Conservation (phyloP, 2,113 vertebrate species). For the Ginglymostoma cirratum region DNA sequence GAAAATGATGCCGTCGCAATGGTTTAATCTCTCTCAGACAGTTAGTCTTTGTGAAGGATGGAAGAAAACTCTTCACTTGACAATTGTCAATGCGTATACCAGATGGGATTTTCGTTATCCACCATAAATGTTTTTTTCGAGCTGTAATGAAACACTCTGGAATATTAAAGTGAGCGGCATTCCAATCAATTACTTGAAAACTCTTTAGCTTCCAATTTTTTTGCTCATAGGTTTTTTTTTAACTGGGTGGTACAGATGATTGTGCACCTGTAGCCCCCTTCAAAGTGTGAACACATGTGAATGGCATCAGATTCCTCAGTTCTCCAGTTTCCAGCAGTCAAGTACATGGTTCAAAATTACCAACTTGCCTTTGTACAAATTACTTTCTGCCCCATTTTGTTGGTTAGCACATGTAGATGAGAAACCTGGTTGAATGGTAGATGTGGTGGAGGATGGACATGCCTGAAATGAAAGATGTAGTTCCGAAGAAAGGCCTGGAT, state of each 20-base stretch:
- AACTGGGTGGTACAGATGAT: not conserved
- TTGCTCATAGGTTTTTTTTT: not conserved
- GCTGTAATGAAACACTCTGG: slow-evolving; percentile 1
- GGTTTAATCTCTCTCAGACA: slow-evolving; percentile 30
- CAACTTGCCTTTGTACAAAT: not conserved
- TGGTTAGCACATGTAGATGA: not conserved
- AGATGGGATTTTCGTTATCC: slow-evolving; percentile 22
- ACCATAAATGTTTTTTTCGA: slow-evolving; percentile 13
- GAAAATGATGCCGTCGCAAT: not conserved
- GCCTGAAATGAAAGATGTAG: not conserved
- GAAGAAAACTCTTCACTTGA: not conserved
- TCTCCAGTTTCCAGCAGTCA: not conserved
- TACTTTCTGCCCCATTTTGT: not conserved
- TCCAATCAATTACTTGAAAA: not conserved
- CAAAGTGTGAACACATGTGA: not conserved
- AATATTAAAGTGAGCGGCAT: slow-evolving; percentile 23
- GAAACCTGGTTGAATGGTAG: not conserved
- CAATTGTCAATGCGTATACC: not conserved
- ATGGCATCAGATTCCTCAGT: not conserved
- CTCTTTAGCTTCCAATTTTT: not conserved
- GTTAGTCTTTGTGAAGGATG: slow-evolving; percentile 23
- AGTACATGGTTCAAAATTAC: not conserved
- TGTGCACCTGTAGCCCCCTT: not conserved
- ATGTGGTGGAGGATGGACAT: not conserved
- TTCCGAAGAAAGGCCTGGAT: not conserved